Evolutionary conservation across 2,113 vertebrate genomes (phyloP).

Genomic region (Chinchilla lanigera): DNA sequence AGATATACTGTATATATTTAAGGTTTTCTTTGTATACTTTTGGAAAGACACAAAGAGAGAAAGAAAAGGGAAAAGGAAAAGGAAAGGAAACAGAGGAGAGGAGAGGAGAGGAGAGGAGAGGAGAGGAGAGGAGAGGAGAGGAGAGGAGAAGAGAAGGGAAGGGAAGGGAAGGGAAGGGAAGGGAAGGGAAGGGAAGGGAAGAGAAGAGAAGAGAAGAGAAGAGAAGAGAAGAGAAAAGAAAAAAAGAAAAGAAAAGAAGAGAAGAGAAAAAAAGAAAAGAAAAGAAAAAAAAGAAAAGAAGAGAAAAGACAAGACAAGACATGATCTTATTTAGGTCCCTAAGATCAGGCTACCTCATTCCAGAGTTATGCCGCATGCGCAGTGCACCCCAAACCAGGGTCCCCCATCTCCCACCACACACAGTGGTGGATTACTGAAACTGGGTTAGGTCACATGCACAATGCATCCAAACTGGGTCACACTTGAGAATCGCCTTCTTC

Average conservation of each 20-base stretch:
- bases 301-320: neutral
- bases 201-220: too few species aligned
- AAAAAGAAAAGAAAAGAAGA: too few species aligned
- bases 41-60: neutral
- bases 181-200: too few species aligned
- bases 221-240: too few species aligned
- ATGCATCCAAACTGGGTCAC: neutral
- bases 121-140: too few species aligned
- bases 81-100: neutral
- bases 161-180: too few species aligned
- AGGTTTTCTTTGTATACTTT: neutral
- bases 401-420: neutral
- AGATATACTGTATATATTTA: neutral
- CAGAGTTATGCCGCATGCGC: neutral
- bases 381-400: neutral
- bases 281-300: too few species aligned
- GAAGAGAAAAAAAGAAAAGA: neutral
- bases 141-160: too few species aligned
- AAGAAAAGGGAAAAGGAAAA: neutral
- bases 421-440: neutral
- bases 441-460: too few species aligned
- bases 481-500: neutral
- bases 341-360: neutral
- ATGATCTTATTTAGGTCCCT: neutral
- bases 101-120: too few species aligned